Base-by-base conservation (phyloP, 2,113 vertebrate species). In the Colaptes auratus region DNA sequence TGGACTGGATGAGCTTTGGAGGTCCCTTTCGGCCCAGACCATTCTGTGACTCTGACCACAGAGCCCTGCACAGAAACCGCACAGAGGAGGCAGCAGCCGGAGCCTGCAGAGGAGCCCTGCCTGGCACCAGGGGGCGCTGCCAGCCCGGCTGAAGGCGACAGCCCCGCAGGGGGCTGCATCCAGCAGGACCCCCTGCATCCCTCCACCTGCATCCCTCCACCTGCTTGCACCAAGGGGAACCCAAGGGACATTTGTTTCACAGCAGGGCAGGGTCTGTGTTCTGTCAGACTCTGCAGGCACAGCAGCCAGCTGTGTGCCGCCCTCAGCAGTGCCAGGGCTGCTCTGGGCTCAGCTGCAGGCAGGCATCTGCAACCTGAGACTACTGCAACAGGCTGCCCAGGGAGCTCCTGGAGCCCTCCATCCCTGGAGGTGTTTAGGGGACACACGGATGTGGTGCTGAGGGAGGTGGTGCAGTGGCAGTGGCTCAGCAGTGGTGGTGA, bases 71-170 rank as follows among this genome's bases (percentile, higher is more conserved):
- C 44, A 7, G 31, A 33, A 53, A 6, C 19, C 1, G 31, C 81
- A 8, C 1, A 8, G 55, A 13, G 15, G 21, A 39, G 60, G 36
- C 2, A 2, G 1, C 33, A 50, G 58, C 25, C 1, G 8, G 46
- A 61, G 60, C 10, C 25, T 8, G 56, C 15, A 16, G 27, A 71
- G 35, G 59, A 82, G 83, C 31, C 58, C 31, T 12, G 4, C 13
- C 48, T 12, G 77, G 90, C 94, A 83, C 91, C 91, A 95, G 94
- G 72, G 90, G 90, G 59, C 90, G 82, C 94, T 96, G 76, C 92
- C 79, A 50, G 2, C 58, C 88, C 1, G 7, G 72, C 7, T 8
- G 77, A 77, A 59, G 28, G 58, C 0, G 64, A 46, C 7, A 19
- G 85, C 8, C 39, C 75, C 39, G 27, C 56, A 16, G 9, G 2